A percentile compares a stretch with the other conserved stretches of the same genome.
phyloP scores from a whole-genome alignment of 2,888 invertebrate genomes.

The Sympetrum striolatum region DNA sequence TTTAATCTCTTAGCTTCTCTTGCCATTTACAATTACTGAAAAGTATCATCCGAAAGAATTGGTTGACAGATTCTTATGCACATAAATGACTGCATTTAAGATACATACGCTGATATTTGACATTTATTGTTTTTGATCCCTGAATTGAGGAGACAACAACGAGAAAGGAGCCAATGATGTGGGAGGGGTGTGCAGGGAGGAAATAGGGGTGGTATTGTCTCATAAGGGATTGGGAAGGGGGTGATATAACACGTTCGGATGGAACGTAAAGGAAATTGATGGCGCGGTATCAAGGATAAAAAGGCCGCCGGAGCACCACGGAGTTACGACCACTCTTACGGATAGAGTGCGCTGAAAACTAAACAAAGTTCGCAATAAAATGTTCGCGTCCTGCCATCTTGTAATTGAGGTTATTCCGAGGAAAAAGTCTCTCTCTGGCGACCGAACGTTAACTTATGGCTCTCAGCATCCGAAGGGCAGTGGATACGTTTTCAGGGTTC shows the following conservation, averaged over 20 bases:
- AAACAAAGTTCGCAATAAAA: conserved; percentile 38
- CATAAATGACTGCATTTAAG: no score
- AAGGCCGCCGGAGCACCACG: neutral
- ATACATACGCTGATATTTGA: no score
- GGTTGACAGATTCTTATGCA: no score
- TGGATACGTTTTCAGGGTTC: neutral
- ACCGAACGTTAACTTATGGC: neutral
- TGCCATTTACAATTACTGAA: no score
- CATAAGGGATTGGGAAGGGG: neutral
- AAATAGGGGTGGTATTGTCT: conserved; percentile 1
- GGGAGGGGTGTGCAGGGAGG: neutral
- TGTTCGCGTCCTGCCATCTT: conserved; percentile 32
- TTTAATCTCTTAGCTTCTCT: no score
- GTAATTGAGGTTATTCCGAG: conserved; percentile 34
- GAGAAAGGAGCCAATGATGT: neutral
- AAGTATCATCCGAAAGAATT: no score
- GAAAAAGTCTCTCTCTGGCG: neutral
- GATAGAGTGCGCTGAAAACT: conserved; percentile 24
- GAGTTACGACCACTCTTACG: conserved; percentile 38
- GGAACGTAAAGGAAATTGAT: conserved; percentile 35
- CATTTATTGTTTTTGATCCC: no score
- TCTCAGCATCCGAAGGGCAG: neutral
- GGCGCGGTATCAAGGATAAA: conserved; percentile 24
- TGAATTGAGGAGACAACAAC: neutral
- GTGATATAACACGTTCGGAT: conserved; percentile 37